A percentile compares a stretch with the other conserved stretches of the same genome.
Evolutionary conservation across 2,888 invertebrate species (phyloP).

Genomic region (Hypomecis atomaria): DNA sequence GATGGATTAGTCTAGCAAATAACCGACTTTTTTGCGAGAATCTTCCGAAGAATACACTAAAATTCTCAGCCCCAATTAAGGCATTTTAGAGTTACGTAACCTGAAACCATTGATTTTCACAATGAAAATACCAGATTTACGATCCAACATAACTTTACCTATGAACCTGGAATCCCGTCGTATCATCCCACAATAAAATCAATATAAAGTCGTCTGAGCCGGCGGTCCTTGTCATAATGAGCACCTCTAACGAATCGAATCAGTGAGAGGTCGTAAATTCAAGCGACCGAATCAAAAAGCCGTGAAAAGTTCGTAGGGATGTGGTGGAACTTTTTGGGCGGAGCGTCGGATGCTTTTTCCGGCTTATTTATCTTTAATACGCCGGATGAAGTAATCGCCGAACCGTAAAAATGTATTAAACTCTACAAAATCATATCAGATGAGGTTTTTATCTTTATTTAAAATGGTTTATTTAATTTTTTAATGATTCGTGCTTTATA

Average conservation of each 20-base stretch:
- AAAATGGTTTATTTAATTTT: too few species aligned
- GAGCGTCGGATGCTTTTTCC: slow-evolving; percentile 1
- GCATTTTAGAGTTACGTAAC: neutral
- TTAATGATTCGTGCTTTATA: too few species aligned
- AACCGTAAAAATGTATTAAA: too few species aligned
- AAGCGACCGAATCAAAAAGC: slow-evolving; percentile 44
- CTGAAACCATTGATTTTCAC: neutral
- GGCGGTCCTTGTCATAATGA: slow-evolving; percentile 35
- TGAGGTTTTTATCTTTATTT: too few species aligned
- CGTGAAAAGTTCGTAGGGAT: slow-evolving; percentile 44
- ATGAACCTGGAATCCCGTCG: slow-evolving; percentile 20
- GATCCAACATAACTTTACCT: slow-evolving; percentile 11
- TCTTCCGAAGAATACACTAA: too few species aligned
- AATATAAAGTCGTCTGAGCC: slow-evolving; percentile 36
- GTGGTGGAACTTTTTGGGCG: neutral
- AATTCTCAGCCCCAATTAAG: too few species aligned
- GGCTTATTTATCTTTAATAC: neutral
- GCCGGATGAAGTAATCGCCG: neutral
- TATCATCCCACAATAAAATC: slow-evolving; percentile 32
- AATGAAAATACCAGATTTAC: slow-evolving; percentile 7
- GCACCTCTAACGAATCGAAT: slow-evolving; percentile 41
- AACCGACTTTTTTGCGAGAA: too few species aligned
- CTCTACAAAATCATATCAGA: too few species aligned
- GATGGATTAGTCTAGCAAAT: too few species aligned
- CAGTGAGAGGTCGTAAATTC: slow-evolving; percentile 41